Percentiles rank a stretch among this genome's conserved stretches.
Evolutionary conservation across 2,797 vertebrate species (phyloP).

Genomic region (Triplophysa yarkandensis): DNA sequence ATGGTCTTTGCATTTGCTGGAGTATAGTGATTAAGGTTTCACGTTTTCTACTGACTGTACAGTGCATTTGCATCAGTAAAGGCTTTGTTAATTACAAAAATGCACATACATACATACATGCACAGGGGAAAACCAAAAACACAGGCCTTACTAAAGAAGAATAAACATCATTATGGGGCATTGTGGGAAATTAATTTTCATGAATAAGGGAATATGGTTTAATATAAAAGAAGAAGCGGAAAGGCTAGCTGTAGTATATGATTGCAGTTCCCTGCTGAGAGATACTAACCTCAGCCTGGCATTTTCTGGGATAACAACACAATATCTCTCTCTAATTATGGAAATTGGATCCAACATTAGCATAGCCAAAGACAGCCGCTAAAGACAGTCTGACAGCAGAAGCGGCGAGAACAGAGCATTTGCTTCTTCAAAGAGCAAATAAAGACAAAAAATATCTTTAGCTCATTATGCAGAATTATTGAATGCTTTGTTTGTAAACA

Average conservation of each 20-base stretch:
- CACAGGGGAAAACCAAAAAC: conserved; percentile 68
- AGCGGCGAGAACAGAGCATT: conserved; percentile 36
- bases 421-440: conserved; percentile 41
- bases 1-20: not conserved
- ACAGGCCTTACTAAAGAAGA: conserved; percentile 73
- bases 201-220: conserved; percentile 64
- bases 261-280: conserved; percentile 72
- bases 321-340: conserved; percentile 74
- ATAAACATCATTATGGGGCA: conserved; percentile 80
- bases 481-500: conserved; percentile 47
- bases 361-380: conserved; percentile 65
- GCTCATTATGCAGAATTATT: conserved; percentile 42
- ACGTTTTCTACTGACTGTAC: conserved; percentile 54
- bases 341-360: conserved; percentile 73
- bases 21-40: not conserved
- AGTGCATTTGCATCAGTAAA: conserved; percentile 56
- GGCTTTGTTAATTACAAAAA: conserved; percentile 66
- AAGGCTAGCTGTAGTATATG: conserved; percentile 61
- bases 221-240: conserved; percentile 57
- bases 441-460: conserved; percentile 50
- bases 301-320: conserved; percentile 77
- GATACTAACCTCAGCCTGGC: conserved; percentile 78
- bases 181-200: conserved; percentile 78
- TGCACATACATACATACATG: conserved; percentile 66
- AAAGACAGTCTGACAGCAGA: conserved; percentile 56